These are phyloP conservation scores for Urophycis tenuis DNA, from an alignment of 2,797 vertebrate genomes.

Conservation along the genomic window DNA sequence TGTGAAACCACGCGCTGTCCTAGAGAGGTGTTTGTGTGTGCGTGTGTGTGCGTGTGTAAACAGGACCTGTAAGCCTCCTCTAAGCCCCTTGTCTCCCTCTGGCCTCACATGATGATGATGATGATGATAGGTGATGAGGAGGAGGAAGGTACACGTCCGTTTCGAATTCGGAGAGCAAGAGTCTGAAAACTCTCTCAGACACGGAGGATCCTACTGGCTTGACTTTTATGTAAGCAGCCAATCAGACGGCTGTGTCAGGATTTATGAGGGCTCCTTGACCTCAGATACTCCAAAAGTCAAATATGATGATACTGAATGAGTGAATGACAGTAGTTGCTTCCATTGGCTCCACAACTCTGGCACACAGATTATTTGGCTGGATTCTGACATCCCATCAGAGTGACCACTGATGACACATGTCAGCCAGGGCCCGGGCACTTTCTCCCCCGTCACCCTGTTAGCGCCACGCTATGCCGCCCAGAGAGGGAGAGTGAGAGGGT, in stretches of 20 bases:
- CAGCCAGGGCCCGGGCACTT: not conserved
- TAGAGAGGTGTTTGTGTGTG: not conserved
- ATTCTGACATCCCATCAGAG: no score
- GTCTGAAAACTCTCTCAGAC: not conserved
- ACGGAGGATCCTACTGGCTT: no score
- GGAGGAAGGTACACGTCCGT: not conserved
- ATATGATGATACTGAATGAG: not conserved
- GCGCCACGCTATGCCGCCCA: not conserved
- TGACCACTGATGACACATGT: not conserved
- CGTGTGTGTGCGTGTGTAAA: not conserved
- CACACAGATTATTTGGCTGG: not conserved
- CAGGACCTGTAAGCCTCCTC: not conserved
- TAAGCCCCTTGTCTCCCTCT: not conserved
- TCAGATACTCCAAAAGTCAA: not conserved
- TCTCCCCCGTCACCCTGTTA: not conserved
- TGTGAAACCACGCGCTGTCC: conserved; percentile 57
- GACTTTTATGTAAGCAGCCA: no score
- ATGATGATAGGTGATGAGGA: not conserved
- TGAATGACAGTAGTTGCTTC: no score
- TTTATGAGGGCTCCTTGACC: no score
- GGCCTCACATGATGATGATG: not conserved
- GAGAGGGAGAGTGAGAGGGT: not conserved
- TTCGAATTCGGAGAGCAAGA: not conserved
- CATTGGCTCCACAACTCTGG: no score
- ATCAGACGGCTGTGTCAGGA: no score